phyloP scores from a whole-genome alignment of 2,113 vertebrate genomes.

The Aegypius monachus region DNA sequence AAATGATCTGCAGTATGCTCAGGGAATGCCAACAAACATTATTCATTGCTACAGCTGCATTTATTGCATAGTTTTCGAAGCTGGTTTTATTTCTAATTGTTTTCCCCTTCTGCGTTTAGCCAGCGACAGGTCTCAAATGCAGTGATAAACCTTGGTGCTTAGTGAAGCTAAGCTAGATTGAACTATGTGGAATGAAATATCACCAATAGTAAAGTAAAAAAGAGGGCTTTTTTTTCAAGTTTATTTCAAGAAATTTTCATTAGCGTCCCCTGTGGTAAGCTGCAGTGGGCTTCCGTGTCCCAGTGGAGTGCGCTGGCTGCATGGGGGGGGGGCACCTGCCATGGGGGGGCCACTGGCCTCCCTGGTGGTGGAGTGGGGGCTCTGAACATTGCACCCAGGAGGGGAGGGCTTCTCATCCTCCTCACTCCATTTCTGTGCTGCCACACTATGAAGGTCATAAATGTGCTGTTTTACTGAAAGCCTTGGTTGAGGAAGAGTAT shows the following conservation, averaged over 20 bases:
- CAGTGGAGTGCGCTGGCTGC: accelerated
- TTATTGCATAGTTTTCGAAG: neutral
- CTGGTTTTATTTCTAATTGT: neutral
- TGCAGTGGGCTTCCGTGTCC: accelerated
- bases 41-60: neutral
- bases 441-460: neutral
- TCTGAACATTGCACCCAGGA: neutral
- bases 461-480: neutral
- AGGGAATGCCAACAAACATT: neutral
- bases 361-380: too few relatives aligned
- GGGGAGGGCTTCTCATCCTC: neutral
- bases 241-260: neutral
- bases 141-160: neutral
- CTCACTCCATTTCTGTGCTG: neutral
- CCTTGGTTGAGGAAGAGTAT: accelerated
- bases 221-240: neutral
- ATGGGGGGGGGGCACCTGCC: accelerated
- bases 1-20: conserved; percentile 25
- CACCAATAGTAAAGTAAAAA: neutral
- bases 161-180: neutral
- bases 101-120: neutral
- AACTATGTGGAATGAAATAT: neutral
- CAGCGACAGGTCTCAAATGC: neutral
- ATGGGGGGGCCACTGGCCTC: accelerated
- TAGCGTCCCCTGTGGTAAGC: neutral